Base-by-base conservation (phyloP, 30 jellyfish, hydroid and myxozoan species). In the Hydractinia echinata region DNA sequence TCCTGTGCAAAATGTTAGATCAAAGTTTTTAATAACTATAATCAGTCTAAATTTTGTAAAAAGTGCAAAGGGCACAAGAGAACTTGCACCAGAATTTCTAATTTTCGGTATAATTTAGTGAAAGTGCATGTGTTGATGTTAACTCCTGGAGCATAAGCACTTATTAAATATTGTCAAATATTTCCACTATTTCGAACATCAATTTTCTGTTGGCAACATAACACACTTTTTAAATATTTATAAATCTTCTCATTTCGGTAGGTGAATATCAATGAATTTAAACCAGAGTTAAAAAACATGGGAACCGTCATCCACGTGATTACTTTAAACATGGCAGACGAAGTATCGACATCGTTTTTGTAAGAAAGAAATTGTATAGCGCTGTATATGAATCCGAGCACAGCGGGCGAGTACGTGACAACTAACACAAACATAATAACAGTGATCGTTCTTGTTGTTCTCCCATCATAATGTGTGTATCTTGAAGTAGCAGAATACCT, bases 271-370 rank as follows among this genome's bases (percentile, higher is more conserved):
- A 51, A 0, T n/a, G 74, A 44, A 64, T 64, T 64, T 51, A 64
- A 64, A 0, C 51, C 74, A 13, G 74, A 51, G 4, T 64, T 64
- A 4, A 64, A 51, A 51, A 64, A 64, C 19, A 64, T 51, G 2
- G 74, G 74, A 44, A 64, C 18, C 19, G 19, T 64, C 19, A 64
- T n/a, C 74, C 74, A 64, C 19, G 74, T 64, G 74, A 64, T 64
- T 7, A 64, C 39, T n/a, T 64, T 64, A 4, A 64, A 64, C 44
- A 30, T 30, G 9, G 18, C 9, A 7, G 16, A n/a, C 18, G 74
- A 13, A 58, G 69, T 58, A 58, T 58, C 69, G 15, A 16, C 69
- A 13, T 13, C 19, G 19, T 64, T 64, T 13, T 44, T n/a, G 39
- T 64, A 64, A n/a, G 19, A n/a, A 7, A 64, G 2, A 44, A 64